These are phyloP conservation scores for Coronaproctus castanopsis DNA, from an alignment of 2,888 invertebrate genomes.

Conservation along the genomic window DNA sequence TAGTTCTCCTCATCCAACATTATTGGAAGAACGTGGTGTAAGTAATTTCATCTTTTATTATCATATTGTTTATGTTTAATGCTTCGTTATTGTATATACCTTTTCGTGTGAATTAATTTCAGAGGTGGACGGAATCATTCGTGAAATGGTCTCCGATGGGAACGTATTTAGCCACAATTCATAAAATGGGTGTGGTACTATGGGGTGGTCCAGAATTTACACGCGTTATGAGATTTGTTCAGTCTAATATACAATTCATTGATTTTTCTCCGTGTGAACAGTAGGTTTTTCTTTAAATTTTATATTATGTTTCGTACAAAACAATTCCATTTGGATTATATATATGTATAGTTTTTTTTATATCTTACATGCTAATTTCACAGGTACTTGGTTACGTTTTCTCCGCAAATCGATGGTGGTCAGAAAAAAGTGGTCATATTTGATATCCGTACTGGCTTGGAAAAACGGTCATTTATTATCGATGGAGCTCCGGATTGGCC, in stretches of 20 bases:
- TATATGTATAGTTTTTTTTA: background rate
- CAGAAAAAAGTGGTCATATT: constrained; percentile 76
- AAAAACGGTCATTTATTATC: constrained; percentile 74
- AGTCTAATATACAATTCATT: constrained; percentile 76
- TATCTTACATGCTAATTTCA: constrained; percentile 12
- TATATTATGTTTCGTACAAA: background rate
- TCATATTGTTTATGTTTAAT: background rate
- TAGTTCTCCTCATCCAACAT: constrained; percentile 61
- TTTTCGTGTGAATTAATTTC: constrained; percentile 18
- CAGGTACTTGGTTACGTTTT: constrained; percentile 79
- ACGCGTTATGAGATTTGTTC: constrained; percentile 79
- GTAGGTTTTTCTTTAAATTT: constrained; percentile 27
- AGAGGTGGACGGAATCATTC: constrained; percentile 92
- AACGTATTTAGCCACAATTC: constrained; percentile 89
- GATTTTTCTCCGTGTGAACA: constrained; percentile 97
- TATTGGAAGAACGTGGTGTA: constrained; percentile 62
- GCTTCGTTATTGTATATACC: constrained; percentile 8
- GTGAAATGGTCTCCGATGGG: constrained; percentile 96
- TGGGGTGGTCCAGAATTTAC: constrained; percentile 92
- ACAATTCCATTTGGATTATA: too few relatives aligned
- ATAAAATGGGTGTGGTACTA: constrained; percentile 80
- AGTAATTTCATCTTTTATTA: constrained; percentile 18
- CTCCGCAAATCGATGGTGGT: constrained; percentile 47
- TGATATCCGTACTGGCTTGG: constrained; percentile 87
- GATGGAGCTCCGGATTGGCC: constrained; percentile 62